Base-by-base conservation (phyloP, 2,113 vertebrate species). In the Melanerpes formicivorus region DNA sequence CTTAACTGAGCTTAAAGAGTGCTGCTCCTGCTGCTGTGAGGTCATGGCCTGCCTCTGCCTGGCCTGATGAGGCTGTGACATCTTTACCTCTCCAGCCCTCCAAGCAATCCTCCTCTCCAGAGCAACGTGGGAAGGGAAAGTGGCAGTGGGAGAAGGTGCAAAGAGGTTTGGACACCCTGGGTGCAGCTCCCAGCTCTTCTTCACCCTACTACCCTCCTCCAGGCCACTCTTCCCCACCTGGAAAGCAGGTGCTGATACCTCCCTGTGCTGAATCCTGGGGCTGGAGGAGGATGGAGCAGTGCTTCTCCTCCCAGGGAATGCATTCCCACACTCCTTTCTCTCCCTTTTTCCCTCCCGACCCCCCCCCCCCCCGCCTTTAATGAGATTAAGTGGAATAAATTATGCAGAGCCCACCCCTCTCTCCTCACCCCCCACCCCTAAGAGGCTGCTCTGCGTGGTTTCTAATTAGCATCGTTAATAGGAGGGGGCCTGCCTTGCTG, bases 381-480 rank as follows among this genome's bases (percentile, higher is more conserved):
- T 78, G 55, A 88, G 92, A 89, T 96, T 90, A 89, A 95, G 42
- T 4, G 58, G 76, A 95, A 90, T 95, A 84, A 95, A 95, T 91
- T 84, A 92, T 84, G 84, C 90, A 75, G 77, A 75, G 73, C 88
- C 92, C 87, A 48, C 50, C 90, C 85, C 80, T 78, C 76, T 65
- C 48, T 69, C 29, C 67, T 74, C 75, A 16, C 60, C 58, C 58
- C 50, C 55, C 84, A 44, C 16, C 48, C 50, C 73, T 9, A 10
- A 4, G 55, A 27, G 73, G 77, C 80, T 46, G 73, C 60, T n/a
- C 90, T 18, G 82, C 80, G 4, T 32, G 86, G 44, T 42, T 80
- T 63, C 84, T 96, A 97, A 97, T 95, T 88, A 95, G 82, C 87
- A 67, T 93, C 23, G 32, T 95, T 96, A 95, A 90, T 91, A 21